Base-by-base conservation (phyloP, 2,888 invertebrate species). In the Dicycla oo region DNA sequence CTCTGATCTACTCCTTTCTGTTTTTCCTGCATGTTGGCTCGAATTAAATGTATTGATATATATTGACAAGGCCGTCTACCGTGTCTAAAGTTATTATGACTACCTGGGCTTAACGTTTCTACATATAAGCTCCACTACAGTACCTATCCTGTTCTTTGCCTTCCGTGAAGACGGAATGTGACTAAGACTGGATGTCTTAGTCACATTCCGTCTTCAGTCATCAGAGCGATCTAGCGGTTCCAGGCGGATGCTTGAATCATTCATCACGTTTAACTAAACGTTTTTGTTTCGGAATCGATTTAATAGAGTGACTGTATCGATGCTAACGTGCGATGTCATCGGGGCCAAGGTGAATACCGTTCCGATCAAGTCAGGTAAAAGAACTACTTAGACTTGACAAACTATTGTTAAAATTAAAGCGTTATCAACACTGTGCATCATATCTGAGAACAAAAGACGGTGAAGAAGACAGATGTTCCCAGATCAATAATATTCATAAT, bases 301-400 rank as follows among this genome's bases (percentile, higher is more conserved):
- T 6, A 62, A 62, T 13, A 58, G 6, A 60, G 63, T 26, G 64
- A 61, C 74, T 57, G 74, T 73, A 67, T 60, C 30, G 67, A 60
- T 77, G 20, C 47, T 45, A 58, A 73, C 63, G 43, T 74, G 54
- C 23, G 56, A 76, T 63, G 63, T 45, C 63, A 78, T 75, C 23
- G 75, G 15, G 63, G 75, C 80, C 81, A 78, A 78, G 81, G 80
- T 66, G 57, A 73, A 77, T 72, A 51, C 51, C 38, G 23, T 72
- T 38, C 57, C 34, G 20, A 40, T 60, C 57, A 54, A 58, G 51
- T 63, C 70, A 60, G 34, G 63, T 56, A 67, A 74, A 73, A 63
- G 74, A 80, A 15, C 51, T 45, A 18, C 20, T 30, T 61, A 58
- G 6, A 66, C 30, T 15, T 15, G 18, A 38, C n/a, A 72, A 64